Evolutionary conservation across 1,140 invertebrate genomes (phyloP), one percentile per base, ranked within the genome.

Genomic region (Calliphora vicina): DNA sequence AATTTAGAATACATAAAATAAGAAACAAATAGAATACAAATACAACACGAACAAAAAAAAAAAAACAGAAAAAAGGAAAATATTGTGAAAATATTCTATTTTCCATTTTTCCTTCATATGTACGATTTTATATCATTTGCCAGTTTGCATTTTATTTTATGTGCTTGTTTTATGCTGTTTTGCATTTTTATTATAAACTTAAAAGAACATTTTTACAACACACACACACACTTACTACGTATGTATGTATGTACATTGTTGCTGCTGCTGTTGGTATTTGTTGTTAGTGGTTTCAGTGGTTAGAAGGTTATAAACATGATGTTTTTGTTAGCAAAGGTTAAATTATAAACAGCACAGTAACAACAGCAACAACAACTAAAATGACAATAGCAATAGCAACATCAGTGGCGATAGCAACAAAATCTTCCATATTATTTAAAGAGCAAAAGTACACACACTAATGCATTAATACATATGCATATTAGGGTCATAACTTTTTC

Each of bases 111-210:
- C 20, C n/a, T 23, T 67, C 15, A 67, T 67, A 67, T 67, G 20
- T 67, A 57, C n/a, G 50, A 57, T 57, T 57, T 67, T 23, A 25
- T 67, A 67, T 67, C 20, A 67, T 67, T 67, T 67, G 61, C 20
- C 20, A 67, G n/a, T 67, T 67, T 67, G 61, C 61, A 67, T 67
- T 67, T 67, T 23, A 67, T 67, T 67, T 67, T 67, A 23, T 67
- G 9, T 67, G n/a, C 61, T 67, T 67, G 61, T 67, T 67, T 67
- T 67, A 67, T 67, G 61, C 20, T 67, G n/a, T 67, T 67, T 67
- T 67, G 61, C 61, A 67, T 67, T 67, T 67, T 67, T 67, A 67
- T 67, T 67, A 67, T 67, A 67, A 67, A 67, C 61, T 67, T 67
- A 67, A 67, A 67, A 67, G 61, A 67, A 67, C n/a, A 67, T 67